Evolutionary conservation across 2,888 invertebrate species (phyloP), one percentile per base, ranked within the genome.

Genomic region (Conchocele bisecta): DNA sequence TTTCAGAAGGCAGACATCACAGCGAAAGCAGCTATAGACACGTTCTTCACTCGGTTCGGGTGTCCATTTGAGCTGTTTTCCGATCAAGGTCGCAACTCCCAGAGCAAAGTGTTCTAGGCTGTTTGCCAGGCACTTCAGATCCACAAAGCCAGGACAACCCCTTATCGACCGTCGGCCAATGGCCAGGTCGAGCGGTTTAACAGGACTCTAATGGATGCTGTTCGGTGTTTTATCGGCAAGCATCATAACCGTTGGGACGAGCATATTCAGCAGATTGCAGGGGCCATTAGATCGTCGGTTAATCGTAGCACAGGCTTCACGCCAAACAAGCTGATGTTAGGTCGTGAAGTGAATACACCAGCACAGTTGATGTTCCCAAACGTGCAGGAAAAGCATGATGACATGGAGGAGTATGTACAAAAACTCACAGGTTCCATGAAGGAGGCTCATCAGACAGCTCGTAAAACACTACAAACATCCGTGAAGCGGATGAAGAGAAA

Each of bases 401-500:
- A 17, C 9, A 44, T 2, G 22, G 11, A 24, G 44, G 44, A 3
- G 44, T 24, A 44, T 44, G 26, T 44, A 26, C 44, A 44, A 22
- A n/a, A 44, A 3, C 20, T 59, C 20, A 9, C 24, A 24, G n/a
- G 17, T 9, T 48, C 11, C 22, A 41, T n/a, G n/a, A n/a, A n/a
- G n/a, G n/a, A n/a, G n/a, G n/a, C n/a, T n/a, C n/a, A n/a, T n/a
- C n/a, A n/a, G n/a, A n/a, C n/a, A n/a, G n/a, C n/a, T n/a, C n/a
- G n/a, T n/a, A n/a, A n/a, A n/a, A n/a, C n/a, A n/a, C n/a, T n/a
- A n/a, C n/a, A n/a, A n/a, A n/a, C n/a, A n/a, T n/a, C n/a, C n/a
- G n/a, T n/a, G n/a, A n/a, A n/a, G n/a, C n/a, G n/a, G n/a, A n/a
- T 71, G 60, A 72, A 72, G 17, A 20, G 66, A 13, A 44, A 67